Evolutionary conservation across 1,140 invertebrate species (phyloP).

Genomic region (Popillia japonica): DNA sequence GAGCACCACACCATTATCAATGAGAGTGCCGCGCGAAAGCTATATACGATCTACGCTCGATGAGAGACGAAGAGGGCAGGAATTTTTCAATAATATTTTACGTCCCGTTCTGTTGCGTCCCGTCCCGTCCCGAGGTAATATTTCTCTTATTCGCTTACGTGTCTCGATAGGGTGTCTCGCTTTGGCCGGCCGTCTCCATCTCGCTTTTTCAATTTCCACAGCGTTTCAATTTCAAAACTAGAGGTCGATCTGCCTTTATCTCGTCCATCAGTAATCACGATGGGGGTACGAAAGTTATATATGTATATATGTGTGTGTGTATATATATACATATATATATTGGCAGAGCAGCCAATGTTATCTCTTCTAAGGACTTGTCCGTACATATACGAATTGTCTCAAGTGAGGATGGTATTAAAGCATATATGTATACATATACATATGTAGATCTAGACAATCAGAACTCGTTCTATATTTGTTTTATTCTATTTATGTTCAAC

Average conservation of each 20-base stretch:
- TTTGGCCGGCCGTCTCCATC: slow-evolving; percentile 40
- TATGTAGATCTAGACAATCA: background rate
- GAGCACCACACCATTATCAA: background rate
- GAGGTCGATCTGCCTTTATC: slow-evolving; percentile 55
- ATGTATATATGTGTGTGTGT: background rate
- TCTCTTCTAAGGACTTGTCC: background rate
- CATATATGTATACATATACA: too few species aligned
- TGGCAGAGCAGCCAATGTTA: background rate
- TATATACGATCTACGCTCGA: background rate
- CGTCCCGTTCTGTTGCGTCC: slow-evolving; percentile 30
- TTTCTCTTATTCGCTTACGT: slow-evolving; percentile 48
- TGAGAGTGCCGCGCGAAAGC: background rate
- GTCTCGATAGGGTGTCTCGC: slow-evolving; percentile 17
- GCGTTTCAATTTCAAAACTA: slow-evolving; percentile 55
- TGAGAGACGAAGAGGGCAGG: slow-evolving; percentile 43
- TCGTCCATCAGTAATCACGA: slow-evolving; percentile 55
- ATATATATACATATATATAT: background rate
- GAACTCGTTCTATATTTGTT: too few species aligned
- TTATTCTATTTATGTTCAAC: too few species aligned
- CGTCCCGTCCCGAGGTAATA: slow-evolving; percentile 49
- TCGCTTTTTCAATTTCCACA: slow-evolving; percentile 55
- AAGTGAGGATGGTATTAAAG: background rate
- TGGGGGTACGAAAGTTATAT: background rate
- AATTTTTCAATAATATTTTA: slow-evolving; percentile 57
- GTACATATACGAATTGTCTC: too few species aligned